These are phyloP conservation scores for Phragmatobia fuliginosa DNA, from an alignment of 2,888 invertebrate species.

Conservation along the genomic window DNA sequence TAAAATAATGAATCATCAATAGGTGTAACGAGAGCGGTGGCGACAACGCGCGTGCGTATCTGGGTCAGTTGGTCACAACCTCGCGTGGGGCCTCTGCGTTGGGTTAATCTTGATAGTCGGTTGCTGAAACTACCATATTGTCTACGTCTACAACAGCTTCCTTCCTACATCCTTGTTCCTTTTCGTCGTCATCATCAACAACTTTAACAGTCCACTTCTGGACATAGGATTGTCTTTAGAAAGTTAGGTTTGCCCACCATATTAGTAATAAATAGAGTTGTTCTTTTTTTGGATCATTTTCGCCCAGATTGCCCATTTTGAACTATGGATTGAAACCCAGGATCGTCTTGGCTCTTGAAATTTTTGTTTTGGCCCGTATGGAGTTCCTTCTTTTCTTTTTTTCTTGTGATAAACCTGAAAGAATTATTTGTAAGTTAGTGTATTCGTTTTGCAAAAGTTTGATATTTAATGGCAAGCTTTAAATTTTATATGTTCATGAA, in stretches of 20 bases:
- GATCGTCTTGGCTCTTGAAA: not conserved
- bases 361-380: not conserved
- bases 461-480: too few relatives aligned
- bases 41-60: conserved; percentile 53
- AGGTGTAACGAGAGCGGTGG: conserved; percentile 47
- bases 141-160: conserved; percentile 16
- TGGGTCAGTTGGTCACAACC: conserved; percentile 54
- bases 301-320: not conserved
- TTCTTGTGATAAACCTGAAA: not conserved
- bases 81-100: conserved; percentile 40
- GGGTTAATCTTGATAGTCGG: conserved; percentile 52
- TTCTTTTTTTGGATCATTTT: too few relatives aligned
- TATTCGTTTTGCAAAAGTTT: not conserved
- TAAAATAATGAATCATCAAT: conserved; percentile 42
- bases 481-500: too few relatives aligned
- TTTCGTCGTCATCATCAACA: not conserved
- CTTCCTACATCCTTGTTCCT: not conserved
- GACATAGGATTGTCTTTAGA: too few relatives aligned
- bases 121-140: conserved; percentile 24
- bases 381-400: not conserved
- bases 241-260: too few relatives aligned
- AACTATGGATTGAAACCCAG: not conserved
- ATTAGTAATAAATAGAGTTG: too few relatives aligned
- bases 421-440: not conserved
- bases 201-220: too few relatives aligned